Evolutionary conservation across 2,888 invertebrate genomes (phyloP).

Genomic region (Coremacera marginata): DNA sequence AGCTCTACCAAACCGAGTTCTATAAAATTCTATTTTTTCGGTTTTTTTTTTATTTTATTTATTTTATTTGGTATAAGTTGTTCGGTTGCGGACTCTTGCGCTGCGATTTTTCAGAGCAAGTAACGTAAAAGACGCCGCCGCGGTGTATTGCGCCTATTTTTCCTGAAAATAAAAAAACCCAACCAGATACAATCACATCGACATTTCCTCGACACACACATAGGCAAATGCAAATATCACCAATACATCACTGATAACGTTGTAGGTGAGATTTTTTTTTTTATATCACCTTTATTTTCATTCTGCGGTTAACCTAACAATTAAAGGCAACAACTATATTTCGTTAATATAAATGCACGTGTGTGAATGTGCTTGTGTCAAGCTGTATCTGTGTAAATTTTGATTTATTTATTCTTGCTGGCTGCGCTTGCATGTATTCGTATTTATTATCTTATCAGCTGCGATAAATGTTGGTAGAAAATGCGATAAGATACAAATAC

Average conservation of each 20-base stretch:
- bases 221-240: conserved; percentile 35
- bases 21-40: background rate
- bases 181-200: conserved; percentile 40
- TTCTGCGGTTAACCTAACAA: conserved; percentile 49
- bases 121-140: conserved; percentile 51
- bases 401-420: conserved; percentile 22
- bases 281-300: conserved; percentile 5
- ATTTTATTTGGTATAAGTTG: background rate
- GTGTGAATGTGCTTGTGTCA: conserved; percentile 34
- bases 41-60: background rate
- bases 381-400: conserved; percentile 32
- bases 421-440: conserved; percentile 29
- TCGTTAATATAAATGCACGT: conserved; percentile 4
- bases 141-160: conserved; percentile 56
- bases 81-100: background rate
- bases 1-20: background rate
- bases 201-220: conserved; percentile 36
- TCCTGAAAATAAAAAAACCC: conserved; percentile 34
- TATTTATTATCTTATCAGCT: conserved; percentile 64
- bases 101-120: conserved; percentile 32
- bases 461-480: conserved; percentile 45
- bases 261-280: conserved; percentile 4
- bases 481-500: conserved; percentile 55
- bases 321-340: conserved; percentile 21
- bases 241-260: background rate